These are phyloP conservation scores for Crioceris asparagi DNA, from an alignment of 2,888 invertebrate genomes.

Conservation along the genomic window DNA sequence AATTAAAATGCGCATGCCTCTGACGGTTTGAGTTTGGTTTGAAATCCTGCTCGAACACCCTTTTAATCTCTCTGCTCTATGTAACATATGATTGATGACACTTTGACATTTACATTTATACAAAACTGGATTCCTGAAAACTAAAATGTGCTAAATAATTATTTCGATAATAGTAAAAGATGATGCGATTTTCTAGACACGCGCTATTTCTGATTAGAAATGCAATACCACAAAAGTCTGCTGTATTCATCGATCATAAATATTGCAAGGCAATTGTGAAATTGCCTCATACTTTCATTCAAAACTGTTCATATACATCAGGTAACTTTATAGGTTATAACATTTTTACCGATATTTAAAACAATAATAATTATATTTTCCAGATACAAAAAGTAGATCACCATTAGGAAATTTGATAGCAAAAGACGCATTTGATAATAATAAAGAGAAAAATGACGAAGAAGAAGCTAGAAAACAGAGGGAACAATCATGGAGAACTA, in stretches of 20 bases:
- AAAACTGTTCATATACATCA: conserved; percentile 12
- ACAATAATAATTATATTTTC: no score
- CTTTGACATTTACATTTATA: no score
- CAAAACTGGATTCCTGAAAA: no score
- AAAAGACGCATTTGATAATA: conserved; percentile 19
- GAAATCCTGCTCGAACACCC: no score
- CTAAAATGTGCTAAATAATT: no score
- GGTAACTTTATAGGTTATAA: conserved; percentile 13
- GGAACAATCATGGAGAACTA: conserved; percentile 32
- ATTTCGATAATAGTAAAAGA: no score
- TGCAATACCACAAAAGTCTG: conserved; percentile 18
- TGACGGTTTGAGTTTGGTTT: no score
- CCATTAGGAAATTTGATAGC: conserved; percentile 23
- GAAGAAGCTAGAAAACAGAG: conserved; percentile 26
- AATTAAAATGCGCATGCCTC: no score
- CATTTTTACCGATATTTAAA: background rate
- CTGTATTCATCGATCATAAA: conserved; percentile 13
- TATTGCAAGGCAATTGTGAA: conserved; percentile 15
- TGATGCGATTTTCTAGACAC: conserved; percentile 20
- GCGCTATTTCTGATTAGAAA: conserved; percentile 16
- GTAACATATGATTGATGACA: no score
- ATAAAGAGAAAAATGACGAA: conserved; percentile 20
- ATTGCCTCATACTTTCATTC: conserved; percentile 15
- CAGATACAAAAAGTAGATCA: conserved; percentile 18
- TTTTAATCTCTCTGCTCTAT: no score